A percentile compares a stretch with the other conserved stretches of the same genome.
Evolutionary conservation across 2,888 invertebrate genomes (phyloP).

Genomic region (Gandaritis pyraliata): DNA sequence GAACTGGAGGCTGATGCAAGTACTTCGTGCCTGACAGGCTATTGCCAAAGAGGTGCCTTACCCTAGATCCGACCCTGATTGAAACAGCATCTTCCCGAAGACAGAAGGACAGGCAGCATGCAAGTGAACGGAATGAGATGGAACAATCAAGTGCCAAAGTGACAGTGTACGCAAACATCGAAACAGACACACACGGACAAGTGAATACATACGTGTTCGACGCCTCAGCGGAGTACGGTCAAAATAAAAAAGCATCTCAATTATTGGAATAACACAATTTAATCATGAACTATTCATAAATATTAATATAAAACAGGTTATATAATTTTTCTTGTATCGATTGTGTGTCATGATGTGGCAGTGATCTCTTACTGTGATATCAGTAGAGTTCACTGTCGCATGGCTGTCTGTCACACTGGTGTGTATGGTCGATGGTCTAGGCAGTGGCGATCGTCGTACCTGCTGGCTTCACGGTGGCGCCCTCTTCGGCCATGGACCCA

Average conservation of each 20-base stretch:
- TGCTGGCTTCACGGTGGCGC: conserved; percentile 72
- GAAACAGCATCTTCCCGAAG: conserved; percentile 54
- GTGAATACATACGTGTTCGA: conserved; percentile 83
- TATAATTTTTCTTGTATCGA: conserved; percentile 76
- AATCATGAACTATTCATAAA: conserved; percentile 81
- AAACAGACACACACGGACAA: conserved; percentile 82
- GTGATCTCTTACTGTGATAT: conserved; percentile 63
- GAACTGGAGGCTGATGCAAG: background rate
- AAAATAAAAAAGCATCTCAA: conserved; percentile 84
- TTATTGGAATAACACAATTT: conserved; percentile 84
- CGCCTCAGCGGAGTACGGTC: conserved; percentile 83
- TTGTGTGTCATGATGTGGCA: conserved; percentile 80
- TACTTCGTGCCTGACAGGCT: background rate
- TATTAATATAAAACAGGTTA: conserved; percentile 80
- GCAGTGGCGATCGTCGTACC: conserved; percentile 79
- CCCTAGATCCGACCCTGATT: conserved; percentile 33
- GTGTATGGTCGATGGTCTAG: conserved; percentile 74
- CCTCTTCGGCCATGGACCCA: conserved; percentile 79
- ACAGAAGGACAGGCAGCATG: conserved; percentile 72
- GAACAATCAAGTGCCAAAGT: conserved; percentile 74
- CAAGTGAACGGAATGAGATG: conserved; percentile 76
- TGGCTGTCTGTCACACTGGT: conserved; percentile 75
- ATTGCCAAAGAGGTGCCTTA: background rate
- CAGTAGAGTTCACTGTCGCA: conserved; percentile 75
- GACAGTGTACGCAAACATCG: conserved; percentile 81